phyloP scores from a whole-genome alignment of 2,888 invertebrate genomes.

The Cosmia pyralina region DNA sequence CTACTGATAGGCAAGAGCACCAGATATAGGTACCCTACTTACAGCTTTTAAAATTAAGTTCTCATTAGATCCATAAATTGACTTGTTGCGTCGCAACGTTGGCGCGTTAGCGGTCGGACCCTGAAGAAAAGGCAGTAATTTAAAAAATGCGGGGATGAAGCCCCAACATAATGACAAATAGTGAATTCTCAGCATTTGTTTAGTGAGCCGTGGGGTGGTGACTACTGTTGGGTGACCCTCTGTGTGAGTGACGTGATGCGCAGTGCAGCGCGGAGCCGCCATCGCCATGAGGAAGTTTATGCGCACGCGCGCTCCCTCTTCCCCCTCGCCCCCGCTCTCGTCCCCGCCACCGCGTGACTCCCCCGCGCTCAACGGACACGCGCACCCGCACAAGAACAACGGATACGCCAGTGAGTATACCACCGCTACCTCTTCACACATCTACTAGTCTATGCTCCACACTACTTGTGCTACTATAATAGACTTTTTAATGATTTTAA shows the following conservation, averaged over 20 bases:
- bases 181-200: conserved; percentile 14
- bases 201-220: not conserved
- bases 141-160: not conserved
- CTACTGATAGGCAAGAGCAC: not conserved
- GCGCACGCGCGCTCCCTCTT: conserved; percentile 73
- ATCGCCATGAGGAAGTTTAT: conserved; percentile 83
- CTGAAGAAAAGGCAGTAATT: not conserved
- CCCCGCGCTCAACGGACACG: conserved; percentile 48
- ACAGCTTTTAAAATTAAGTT: not conserved
- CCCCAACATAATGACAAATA: not conserved
- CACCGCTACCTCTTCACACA: not conserved
- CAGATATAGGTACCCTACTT: no score
- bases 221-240: not conserved
- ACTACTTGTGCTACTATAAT: no score
- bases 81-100: no score
- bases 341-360: conserved; percentile 50
- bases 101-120: not conserved
- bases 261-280: conserved; percentile 43
- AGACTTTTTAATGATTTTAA: no score
- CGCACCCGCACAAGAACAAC: conserved; percentile 61
- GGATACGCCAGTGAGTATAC: conserved; percentile 72
- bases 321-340: conserved; percentile 40
- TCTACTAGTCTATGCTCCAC: no score
- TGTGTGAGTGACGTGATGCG: conserved; percentile 40
- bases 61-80: no score